phyloP scores from a whole-genome alignment of 2,113 vertebrate species.

The Fulmarus glacialis region DNA sequence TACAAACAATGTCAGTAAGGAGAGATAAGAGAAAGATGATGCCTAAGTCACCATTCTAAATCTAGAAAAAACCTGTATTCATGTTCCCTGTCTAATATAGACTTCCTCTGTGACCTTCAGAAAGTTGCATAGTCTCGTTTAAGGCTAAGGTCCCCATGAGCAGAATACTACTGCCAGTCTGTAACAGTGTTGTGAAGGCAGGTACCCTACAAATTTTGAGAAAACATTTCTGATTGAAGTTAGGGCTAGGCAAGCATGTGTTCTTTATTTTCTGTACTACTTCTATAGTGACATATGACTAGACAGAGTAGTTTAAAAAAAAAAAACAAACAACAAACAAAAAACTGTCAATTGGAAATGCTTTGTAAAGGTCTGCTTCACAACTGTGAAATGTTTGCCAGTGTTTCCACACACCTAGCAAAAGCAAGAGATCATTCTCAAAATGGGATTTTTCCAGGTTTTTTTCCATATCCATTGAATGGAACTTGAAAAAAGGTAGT shows the following conservation, averaged over 20 bases:
- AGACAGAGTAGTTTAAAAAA: neutral
- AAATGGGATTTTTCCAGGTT: neutral
- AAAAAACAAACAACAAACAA: neutral
- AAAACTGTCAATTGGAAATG: neutral
- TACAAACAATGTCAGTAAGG: neutral
- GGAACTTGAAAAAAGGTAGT: neutral
- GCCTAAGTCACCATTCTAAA: neutral
- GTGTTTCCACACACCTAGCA: neutral
- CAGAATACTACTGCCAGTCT: neutral
- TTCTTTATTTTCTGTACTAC: neutral
- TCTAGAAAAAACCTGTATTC: neutral
- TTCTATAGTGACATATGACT: neutral
- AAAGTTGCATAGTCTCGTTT: accelerated
- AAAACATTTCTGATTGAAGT: neutral
- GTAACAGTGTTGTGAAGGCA: neutral
- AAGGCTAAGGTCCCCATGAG: neutral
- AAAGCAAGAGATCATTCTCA: neutral
- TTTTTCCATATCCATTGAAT: neutral
- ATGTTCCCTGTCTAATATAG: neutral
- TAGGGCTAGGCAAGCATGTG: neutral
- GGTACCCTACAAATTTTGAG: neutral
- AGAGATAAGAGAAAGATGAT: neutral
- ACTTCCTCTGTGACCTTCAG: neutral
- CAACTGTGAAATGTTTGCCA: neutral
- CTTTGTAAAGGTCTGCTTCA: neutral